Evolutionary conservation across 2,113 vertebrate species (phyloP).

Genomic region (Helogale parvula): DNA sequence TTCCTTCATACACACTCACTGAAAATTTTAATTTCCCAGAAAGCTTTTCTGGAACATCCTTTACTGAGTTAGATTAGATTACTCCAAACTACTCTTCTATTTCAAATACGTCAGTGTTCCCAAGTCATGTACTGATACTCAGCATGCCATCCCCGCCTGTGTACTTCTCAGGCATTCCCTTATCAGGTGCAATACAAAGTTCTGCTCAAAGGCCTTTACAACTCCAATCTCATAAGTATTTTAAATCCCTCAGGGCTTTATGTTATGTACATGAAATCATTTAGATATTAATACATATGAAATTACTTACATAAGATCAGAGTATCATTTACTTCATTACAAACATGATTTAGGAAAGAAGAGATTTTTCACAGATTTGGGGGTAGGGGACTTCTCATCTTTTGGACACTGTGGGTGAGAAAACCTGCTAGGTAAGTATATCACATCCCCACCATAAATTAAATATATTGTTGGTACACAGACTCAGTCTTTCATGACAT

Average conservation of each 20-base stretch:
- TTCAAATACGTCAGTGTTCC: background rate
- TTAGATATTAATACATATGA: slow-evolving; percentile 1
- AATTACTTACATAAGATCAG: background rate
- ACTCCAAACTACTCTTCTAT: slow-evolving; percentile 14
- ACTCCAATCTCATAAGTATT: background rate
- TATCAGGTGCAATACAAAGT: background rate
- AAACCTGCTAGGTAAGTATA: background rate
- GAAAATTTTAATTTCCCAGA: slow-evolving; percentile 28
- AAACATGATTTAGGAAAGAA: slow-evolving; percentile 4
- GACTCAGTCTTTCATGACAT: background rate
- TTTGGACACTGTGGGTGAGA: background rate
- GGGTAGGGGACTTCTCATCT: background rate
- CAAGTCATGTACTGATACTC: background rate
- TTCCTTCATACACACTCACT: background rate
- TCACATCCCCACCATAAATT: background rate
- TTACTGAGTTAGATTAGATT: background rate
- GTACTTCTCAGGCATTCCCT: background rate
- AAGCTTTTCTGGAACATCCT: background rate
- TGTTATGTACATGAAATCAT: slow-evolving; percentile 13
- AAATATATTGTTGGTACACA: background rate
- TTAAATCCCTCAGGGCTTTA: background rate
- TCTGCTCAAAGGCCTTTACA: background rate
- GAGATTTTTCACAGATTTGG: background rate
- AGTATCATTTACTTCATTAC: slow-evolving; percentile 43
- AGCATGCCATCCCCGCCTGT: background rate